Base-by-base conservation (phyloP, 2,113 vertebrate genomes). In the Pogona vitticeps region DNA sequence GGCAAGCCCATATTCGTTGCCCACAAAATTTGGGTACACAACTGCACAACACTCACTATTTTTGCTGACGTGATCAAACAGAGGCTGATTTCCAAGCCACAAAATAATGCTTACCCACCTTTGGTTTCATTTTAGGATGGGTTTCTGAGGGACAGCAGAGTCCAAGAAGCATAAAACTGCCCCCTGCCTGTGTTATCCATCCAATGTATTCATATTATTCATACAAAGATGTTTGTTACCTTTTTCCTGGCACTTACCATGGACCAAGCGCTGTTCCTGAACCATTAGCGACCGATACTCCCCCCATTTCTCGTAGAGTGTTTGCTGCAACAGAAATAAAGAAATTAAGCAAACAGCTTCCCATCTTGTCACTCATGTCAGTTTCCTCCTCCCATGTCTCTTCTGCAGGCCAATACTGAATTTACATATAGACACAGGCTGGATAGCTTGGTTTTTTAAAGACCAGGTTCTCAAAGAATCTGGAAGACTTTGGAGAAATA, bases 271-370 rank as follows among this genome's bases (percentile, higher is more conserved):
- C 96, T 99, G 98, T 91, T 99, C 98, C 94, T 99, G 98, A 84
- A 98, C 97, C 98, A 98, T 98, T 58, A 99, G 92, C 0, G 97
- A 98, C 38, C 98, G 96, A 88, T 98, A 99, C 80, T 99, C 98
- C 1, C 98, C 98, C 98, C 98, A 99, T 90, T 99, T 99, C 95
- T 99, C 98, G 26, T 98, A 97, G 6, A 99, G 96, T 0, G 97
- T 98, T 99, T 99, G 98, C 98, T 99, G 93, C 1, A 93, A 93
- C 91, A 82, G 71, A 36, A 80, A 13, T 21, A 42, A 15, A 40
- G 56, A 17, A 3, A 14, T 90, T 68, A 92, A 68, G 17, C 42
- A 26, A 15, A 21, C 38, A 61, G 10, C 46, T 52, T 52, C 46
- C 10, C 3, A 78, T 15, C 10, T 14, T 40, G 78, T 26, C 14